Evolutionary conservation across 2,113 vertebrate genomes (phyloP), one percentile per base, ranked within the genome.

Genomic region (Heptranchias perlo): DNA sequence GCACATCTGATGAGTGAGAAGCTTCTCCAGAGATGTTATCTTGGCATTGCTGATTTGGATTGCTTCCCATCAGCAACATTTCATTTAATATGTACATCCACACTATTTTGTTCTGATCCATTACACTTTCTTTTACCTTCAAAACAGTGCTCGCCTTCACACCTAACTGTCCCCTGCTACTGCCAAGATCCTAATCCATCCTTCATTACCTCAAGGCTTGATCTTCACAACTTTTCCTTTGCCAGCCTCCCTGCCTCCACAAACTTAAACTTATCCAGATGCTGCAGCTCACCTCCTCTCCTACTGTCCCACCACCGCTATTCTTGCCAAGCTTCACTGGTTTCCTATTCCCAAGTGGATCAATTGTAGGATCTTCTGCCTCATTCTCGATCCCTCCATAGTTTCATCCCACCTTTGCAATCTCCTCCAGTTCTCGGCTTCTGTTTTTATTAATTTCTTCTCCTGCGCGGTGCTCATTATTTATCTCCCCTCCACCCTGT

Each of bases 11-110:
- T 96, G 0, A 13, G 76, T 64, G 96, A 97, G 96, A 95, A 96
- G 96, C 96, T 96, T 96, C 96, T 94, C 96, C 96, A 96, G 96
- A 95, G 84, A 96, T 96, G 61, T 97, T 96, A 96, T 49, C 58
- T 28, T 82, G 62, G 4, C 54, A n/a, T 7, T 61, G 35, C 14
- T n/a, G 35, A n/a, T 62, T 92, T 62, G 58, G 35, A n/a, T n/a
- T 62, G 54, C 89, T 39, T 61, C 54, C 14, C 58, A 92, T 62
- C 89, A 92, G 52, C 89, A 92, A 8, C 10, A 18, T 92, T 92
- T 62, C n/a, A 82, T 82, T 82, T 39, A 21, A 4, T 82, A 44
- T 82, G n/a, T 4, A 69, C 2, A 69, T 28, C 67, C 28, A 69
- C 67, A 0, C 1, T 31, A 31, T 69, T 28, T 82, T 39, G 3